These are phyloP conservation scores for Drosophila ochracea DNA, from an alignment of 2,888 invertebrate species.

Conservation along the genomic window DNA sequence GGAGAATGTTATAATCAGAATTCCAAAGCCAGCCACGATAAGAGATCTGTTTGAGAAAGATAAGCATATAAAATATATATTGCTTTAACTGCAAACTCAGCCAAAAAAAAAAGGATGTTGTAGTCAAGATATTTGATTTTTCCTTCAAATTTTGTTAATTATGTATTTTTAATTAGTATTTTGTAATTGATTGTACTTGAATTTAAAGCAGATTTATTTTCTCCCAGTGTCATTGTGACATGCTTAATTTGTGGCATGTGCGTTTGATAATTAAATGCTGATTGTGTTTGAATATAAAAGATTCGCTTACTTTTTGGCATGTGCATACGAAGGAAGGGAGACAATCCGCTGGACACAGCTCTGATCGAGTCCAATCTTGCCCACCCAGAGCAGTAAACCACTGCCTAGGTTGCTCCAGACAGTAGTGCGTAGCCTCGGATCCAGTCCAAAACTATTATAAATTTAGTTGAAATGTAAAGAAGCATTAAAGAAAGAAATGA, in stretches of 20 bases:
- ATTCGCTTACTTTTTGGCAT: slow-evolving; percentile 86
- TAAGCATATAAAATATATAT: neutral
- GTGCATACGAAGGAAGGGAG: slow-evolving; percentile 87
- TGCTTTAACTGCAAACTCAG: neutral
- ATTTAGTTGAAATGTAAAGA: neutral
- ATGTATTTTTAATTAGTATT: neutral
- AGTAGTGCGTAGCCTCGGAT: slow-evolving; percentile 88
- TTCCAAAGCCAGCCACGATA: slow-evolving; percentile 86
- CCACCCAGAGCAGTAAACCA: slow-evolving; percentile 88
- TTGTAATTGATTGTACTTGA: too few species aligned
- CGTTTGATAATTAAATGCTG: neutral
- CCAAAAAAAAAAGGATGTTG: neutral
- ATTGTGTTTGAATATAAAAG: neutral
- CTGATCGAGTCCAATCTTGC: slow-evolving; percentile 90
- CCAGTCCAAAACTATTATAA: slow-evolving; percentile 87
- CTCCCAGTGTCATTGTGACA: too few species aligned
- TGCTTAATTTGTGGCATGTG: neutral
- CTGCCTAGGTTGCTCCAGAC: slow-evolving; percentile 88
- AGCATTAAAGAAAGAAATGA: neutral
- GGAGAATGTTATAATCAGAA: slow-evolving; percentile 86
- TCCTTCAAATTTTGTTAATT: neutral
- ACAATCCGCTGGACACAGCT: slow-evolving; percentile 90
- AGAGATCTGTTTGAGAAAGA: slow-evolving; percentile 85
- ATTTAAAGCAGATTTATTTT: too few species aligned
- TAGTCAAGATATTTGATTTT: neutral